A percentile compares a stretch with the other conserved stretches of the same genome.
These are phyloP conservation scores for Hetaerina titia DNA, from an alignment of 2,888 invertebrate species.

Conservation along the genomic window DNA sequence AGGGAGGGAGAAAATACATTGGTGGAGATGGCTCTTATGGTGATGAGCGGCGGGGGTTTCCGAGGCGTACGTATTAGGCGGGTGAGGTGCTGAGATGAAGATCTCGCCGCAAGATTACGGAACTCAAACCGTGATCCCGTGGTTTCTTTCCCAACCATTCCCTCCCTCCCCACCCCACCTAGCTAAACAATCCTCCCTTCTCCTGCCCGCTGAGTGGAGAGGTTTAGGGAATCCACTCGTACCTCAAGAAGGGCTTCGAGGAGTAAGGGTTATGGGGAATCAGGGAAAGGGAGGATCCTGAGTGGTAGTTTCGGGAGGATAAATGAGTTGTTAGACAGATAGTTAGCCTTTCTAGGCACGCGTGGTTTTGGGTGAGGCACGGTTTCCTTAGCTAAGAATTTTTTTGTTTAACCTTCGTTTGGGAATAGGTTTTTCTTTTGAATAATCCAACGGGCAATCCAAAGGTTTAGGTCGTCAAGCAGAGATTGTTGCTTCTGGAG, in stretches of 20 bases:
- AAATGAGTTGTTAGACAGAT: not conserved
- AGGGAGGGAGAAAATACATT: not conserved
- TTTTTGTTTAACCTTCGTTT: too few species aligned
- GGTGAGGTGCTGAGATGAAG: constrained; percentile 43
- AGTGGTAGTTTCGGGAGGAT: not conserved
- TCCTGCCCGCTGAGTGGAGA: not conserved
- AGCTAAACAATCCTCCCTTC: constrained; percentile 12
- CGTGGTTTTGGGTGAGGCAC: not conserved
- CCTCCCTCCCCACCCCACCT: not conserved
- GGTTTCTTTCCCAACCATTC: constrained; percentile 7
- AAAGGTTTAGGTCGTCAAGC: too few species aligned
- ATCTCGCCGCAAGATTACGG: constrained; percentile 61
- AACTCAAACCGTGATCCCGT: constrained; percentile 59
- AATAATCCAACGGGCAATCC: too few species aligned
- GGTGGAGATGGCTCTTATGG: constrained; percentile 21
- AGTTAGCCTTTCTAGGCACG: not conserved
- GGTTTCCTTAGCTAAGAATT: too few species aligned
- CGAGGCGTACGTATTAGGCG: constrained; percentile 9
- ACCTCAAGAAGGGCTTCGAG: not conserved
- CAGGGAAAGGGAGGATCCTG: not conserved
- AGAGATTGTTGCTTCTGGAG: too few species aligned
- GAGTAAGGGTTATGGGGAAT: not conserved
- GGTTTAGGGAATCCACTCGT: constrained; percentile 9
- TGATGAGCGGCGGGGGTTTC: constrained; percentile 4
- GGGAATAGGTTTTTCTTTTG: too few species aligned